These are phyloP conservation scores for Merops nubicus DNA, from an alignment of 2,113 vertebrate genomes.

Conservation along the genomic window DNA sequence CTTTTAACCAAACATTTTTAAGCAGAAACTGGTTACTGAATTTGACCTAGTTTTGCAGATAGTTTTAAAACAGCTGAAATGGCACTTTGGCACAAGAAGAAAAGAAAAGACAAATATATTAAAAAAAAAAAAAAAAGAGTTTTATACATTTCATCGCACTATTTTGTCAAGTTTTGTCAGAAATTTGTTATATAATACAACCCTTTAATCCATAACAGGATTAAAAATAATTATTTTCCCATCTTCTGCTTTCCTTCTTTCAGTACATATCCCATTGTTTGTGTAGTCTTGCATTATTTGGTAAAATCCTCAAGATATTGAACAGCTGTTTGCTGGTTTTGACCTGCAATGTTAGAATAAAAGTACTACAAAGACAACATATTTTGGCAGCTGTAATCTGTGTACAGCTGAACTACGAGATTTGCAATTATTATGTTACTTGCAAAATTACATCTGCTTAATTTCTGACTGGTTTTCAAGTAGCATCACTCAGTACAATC, in stretches of 20 bases:
- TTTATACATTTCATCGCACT: neutral
- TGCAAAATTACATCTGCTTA: conserved; percentile 31
- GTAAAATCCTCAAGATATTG: conserved; percentile 33
- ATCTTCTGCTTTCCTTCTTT: conserved; percentile 10
- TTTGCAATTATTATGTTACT: conserved; percentile 49
- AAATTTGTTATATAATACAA: neutral
- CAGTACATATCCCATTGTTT: conserved; percentile 31
- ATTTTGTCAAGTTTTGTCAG: neutral
- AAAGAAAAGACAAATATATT: neutral
- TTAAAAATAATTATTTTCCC: conserved; percentile 53
- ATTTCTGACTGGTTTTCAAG: conserved; percentile 18
- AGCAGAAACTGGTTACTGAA: neutral
- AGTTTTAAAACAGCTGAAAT: conserved; percentile 4
- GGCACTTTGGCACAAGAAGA: conserved; percentile 11
- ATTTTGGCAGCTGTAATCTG: conserved; percentile 45
- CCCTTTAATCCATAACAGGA: conserved; percentile 38
- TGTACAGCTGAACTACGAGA: conserved; percentile 20
- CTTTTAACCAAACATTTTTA: neutral
- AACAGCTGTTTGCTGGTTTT: conserved; percentile 55
- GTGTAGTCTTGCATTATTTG: conserved; percentile 48
- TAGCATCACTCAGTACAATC: neutral
- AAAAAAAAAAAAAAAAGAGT: neutral
- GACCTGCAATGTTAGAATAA: conserved; percentile 42
- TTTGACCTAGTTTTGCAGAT: conserved; percentile 26
- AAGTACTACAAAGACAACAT: conserved; percentile 17